phyloP scores from a whole-genome alignment of 2,888 invertebrate genomes.

The Colostygia pectinataria region DNA sequence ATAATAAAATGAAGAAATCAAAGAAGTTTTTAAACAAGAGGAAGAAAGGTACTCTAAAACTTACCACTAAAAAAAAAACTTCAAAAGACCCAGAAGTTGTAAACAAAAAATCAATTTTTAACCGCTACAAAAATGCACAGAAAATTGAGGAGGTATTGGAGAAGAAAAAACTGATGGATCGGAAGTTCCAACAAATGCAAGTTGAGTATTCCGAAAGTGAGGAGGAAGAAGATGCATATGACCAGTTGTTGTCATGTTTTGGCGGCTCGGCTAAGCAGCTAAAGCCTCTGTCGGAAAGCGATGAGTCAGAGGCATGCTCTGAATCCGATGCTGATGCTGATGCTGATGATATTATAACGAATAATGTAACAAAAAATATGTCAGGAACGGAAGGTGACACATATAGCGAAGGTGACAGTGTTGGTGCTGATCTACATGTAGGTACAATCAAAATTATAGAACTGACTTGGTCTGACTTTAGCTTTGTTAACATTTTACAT shows the following conservation, averaged over 20 bases:
- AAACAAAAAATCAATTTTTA: slow-evolving; percentile 75
- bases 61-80: slow-evolving; percentile 52
- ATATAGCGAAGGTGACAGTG: slow-evolving; percentile 22
- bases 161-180: slow-evolving; percentile 67
- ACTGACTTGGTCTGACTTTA: no score
- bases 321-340: slow-evolving; percentile 13
- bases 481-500: no score
- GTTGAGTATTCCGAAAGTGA: slow-evolving; percentile 78
- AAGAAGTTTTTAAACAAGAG: slow-evolving; percentile 55
- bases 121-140: slow-evolving; percentile 76
- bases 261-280: slow-evolving; percentile 44
- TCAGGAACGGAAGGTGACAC: slow-evolving; percentile 2
- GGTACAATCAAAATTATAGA: not conserved
- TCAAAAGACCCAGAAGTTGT: slow-evolving; percentile 50
- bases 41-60: slow-evolving; percentile 49
- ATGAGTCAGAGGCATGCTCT: slow-evolving; percentile 50
- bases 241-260: slow-evolving; percentile 80
- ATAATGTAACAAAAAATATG: not conserved
- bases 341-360: slow-evolving; percentile 17
- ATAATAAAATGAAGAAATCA: slow-evolving; percentile 52
- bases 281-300: slow-evolving; percentile 48
- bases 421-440: slow-evolving; percentile 29
- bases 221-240: slow-evolving; percentile 74
- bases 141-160: slow-evolving; percentile 73
- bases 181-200: slow-evolving; percentile 56